Base-by-base conservation (phyloP, 2,113 vertebrate genomes). In the Sinosuthora webbiana region DNA sequence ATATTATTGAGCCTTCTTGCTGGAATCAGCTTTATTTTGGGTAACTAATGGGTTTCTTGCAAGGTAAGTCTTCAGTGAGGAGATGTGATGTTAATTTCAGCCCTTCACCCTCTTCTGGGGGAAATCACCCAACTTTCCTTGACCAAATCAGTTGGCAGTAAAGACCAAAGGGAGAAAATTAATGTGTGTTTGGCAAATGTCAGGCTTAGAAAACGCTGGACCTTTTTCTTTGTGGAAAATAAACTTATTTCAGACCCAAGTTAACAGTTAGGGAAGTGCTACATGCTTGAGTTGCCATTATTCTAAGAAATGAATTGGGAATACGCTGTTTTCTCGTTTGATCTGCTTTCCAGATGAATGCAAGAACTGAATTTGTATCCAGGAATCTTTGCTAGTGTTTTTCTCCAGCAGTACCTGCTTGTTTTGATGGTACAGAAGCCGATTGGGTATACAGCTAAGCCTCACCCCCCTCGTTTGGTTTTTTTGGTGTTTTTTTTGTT, bases 251-350 rank as follows among this genome's bases (percentile, higher is more conserved):
- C 20, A 42, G 23, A 16, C 12, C 10, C 2, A 5, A 27, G 7
- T 20, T n/a, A 52, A 31, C 33, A 8, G 69, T 39, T 44, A 4
- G 45, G 25, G 13, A 57, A 50, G 42, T 16, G 25, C 10, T 39
- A 1, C 3, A 0, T 23, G 27, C 12, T 23, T 7, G 3, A 5
- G 6, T 64, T 83, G 28, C 68, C 18, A 5, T 77, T 53, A 11
- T 69, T 55, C 19, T 41, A 15, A 13, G 9, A 47, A 73, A 30
- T 24, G 0, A 44, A 14, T 45, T 57, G 55, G 11, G 31, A 87
- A 62, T 50, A 2, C 8, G 10, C 5, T 45, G 28, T 5, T 63
- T 94, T 90, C 33, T 50, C 23, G 13, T 63, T 44, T 60, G 22
- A 23, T 53, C 44, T 53, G 13, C 50, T 57, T 85, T n/a, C 33